A percentile compares a stretch with the other conserved stretches of the same genome.
phyloP scores from a whole-genome alignment of 92 coral and sea anemone genomes.

The Heliopora coerulea region DNA sequence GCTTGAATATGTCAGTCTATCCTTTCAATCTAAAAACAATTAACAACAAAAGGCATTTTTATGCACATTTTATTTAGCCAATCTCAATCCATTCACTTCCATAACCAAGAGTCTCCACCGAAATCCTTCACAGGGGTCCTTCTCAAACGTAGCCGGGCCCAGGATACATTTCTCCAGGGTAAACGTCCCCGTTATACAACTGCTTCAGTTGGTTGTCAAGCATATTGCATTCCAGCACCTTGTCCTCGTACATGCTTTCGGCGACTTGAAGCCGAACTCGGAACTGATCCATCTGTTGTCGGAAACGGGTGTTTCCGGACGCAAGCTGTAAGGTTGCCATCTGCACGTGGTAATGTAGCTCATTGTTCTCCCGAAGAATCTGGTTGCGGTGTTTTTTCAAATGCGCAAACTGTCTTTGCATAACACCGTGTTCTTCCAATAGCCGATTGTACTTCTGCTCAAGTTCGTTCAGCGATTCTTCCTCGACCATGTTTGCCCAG shows the following conservation, averaged over 20 bases:
- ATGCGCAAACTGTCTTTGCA: slow-evolving; percentile 79
- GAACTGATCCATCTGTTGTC: slow-evolving; percentile 87
- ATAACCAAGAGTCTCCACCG: background rate
- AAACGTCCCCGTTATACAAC: slow-evolving; percentile 38
- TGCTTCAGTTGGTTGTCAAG: slow-evolving; percentile 92
- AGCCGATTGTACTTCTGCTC: slow-evolving; percentile 61
- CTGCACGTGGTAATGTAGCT: slow-evolving; percentile 84
- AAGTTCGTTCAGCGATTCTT: slow-evolving; percentile 57
- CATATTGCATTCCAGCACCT: slow-evolving; percentile 82
- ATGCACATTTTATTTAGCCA: background rate
- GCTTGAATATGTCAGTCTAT: too few relatives aligned
- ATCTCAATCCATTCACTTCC: background rate
- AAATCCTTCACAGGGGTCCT: background rate
- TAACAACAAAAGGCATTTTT: background rate
- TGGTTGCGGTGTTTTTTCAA: slow-evolving; percentile 92
- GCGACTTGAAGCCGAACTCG: slow-evolving; percentile 80
- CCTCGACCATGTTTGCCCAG: slow-evolving; percentile 65
- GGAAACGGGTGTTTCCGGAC: slow-evolving; percentile 84
- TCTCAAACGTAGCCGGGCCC: slow-evolving; percentile 25
- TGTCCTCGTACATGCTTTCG: slow-evolving; percentile 89
- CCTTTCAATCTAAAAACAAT: too few relatives aligned
- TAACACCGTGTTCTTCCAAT: slow-evolving; percentile 54
- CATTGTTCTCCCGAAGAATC: slow-evolving; percentile 84
- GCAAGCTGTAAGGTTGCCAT: slow-evolving; percentile 96
- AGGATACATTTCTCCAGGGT: slow-evolving; percentile 19